phyloP scores from a whole-genome alignment of 2,888 invertebrate species.

The Aphodius sticticus region DNA sequence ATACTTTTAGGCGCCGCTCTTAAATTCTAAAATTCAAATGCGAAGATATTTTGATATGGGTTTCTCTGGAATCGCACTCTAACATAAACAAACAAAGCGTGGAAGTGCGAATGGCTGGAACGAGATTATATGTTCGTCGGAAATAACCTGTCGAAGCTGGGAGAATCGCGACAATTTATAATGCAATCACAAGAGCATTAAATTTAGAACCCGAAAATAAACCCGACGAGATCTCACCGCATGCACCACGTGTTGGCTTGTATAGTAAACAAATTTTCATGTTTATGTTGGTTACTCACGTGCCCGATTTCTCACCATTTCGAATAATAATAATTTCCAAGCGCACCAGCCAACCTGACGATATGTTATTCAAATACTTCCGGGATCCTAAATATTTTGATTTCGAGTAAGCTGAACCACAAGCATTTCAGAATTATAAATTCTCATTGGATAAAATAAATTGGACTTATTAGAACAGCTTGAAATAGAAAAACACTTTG shows the following conservation, averaged over 20 bases:
- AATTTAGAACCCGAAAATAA: neutral
- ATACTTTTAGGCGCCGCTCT: neutral
- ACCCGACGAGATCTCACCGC: neutral
- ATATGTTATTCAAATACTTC: neutral
- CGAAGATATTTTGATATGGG: neutral
- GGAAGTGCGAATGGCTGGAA: neutral
- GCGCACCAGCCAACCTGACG: neutral
- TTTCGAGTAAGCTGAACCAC: too few relatives aligned
- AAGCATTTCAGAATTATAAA: too few relatives aligned
- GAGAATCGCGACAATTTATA: conserved; percentile 4
- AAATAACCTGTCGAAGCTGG: neutral
- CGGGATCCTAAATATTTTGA: neutral
- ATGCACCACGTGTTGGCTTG: neutral
- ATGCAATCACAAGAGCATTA: neutral
- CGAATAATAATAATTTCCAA: neutral
- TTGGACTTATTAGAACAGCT: too few relatives aligned
- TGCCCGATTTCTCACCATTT: neutral
- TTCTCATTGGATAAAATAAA: too few relatives aligned
- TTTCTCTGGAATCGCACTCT: neutral
- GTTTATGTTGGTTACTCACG: neutral
- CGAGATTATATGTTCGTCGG: neutral
- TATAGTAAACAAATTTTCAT: neutral
- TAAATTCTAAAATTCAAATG: neutral
- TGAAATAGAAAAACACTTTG: too few relatives aligned
- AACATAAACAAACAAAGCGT: neutral